Base-by-base conservation (phyloP, 2,797 vertebrate species). In the Sebastes umbrosus region DNA sequence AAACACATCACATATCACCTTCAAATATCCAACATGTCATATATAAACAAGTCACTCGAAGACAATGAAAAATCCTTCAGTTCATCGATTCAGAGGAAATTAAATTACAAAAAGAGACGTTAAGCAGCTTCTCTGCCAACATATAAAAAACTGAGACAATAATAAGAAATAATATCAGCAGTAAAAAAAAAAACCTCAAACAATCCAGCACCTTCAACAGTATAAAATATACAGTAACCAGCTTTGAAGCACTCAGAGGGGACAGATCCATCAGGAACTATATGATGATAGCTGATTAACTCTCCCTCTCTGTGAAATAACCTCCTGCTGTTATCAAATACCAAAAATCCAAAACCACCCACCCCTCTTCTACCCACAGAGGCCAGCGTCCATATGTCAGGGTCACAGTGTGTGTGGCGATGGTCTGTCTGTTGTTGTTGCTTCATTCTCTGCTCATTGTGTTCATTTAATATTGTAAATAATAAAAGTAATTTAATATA, bases 301-400 rank as follows among this genome's bases (percentile, higher is more conserved):
- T 73, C 59, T 64, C 69, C 57, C 63, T 58, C 68, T 86, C 63
- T 70, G 34, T 83, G 67, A 85, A 87, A 74, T 58, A 80, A 16
- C 69, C 84, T 80, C 87, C 80, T 82, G 87, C 84, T 85, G 80
- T 86, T 87, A 86, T 87, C 76, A 87, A 87, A 89, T 59, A 80
- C 69, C 80, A 79, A 75, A 84, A 69, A 82, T 46, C 58, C 62
- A 43, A 46, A 75, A 81, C 54, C 78, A 43, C 70, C 79, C 59
- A 6, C 65, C 79, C 80, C 29, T 72, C 73, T 32, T 75, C 27
- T 81, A 75, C 43, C 63, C 50, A 5, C 32, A 79, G 76, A 84
- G 76, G 64, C 87, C 78, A 54, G 69, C 74, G 6, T 81, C 88
- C 88, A 89, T 90, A 91, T 89, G 87, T 82, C 82, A 64, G 84